A percentile compares a stretch with the other conserved stretches of the same genome.
phyloP scores from a whole-genome alignment of 2,113 vertebrate species.

The Dromas ardeola region DNA sequence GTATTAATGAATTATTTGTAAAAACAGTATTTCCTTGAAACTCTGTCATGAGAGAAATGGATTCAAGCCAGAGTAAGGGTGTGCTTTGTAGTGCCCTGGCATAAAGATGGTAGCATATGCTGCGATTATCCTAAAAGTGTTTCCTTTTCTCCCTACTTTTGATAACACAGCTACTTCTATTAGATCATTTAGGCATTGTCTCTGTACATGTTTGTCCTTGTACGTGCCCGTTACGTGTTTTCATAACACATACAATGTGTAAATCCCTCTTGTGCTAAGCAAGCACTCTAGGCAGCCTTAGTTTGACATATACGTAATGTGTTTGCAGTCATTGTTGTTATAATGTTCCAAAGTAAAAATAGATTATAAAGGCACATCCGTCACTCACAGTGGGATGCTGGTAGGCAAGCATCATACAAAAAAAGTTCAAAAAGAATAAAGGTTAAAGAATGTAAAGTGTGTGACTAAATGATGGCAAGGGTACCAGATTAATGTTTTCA shows the following conservation, averaged over 20 bases:
- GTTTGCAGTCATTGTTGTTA: not conserved
- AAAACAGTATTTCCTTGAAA: not conserved
- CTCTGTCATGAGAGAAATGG: not conserved
- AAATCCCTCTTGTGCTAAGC: not conserved
- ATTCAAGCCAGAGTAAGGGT: not conserved
- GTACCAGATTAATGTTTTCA: not conserved
- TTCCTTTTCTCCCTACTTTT: not conserved
- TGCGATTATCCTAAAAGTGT: not conserved
- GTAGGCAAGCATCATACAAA: not conserved
- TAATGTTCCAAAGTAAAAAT: not conserved
- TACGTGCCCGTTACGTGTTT: accelerated
- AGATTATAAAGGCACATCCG: not conserved
- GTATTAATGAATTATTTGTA: conserved; percentile 31
- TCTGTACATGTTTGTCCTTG: not conserved
- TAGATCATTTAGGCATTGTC: not conserved
- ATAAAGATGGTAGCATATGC: not conserved
- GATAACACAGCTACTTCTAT: not conserved
- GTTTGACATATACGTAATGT: not conserved
- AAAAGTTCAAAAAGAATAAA: not conserved
- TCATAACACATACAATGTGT: not conserved
- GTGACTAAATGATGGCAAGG: not conserved
- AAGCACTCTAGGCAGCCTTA: not conserved
- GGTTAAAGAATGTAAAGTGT: not conserved
- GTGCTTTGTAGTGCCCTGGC: not conserved
- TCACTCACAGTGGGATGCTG: not conserved